These are phyloP conservation scores for Chiroxiphia lanceolata DNA, from an alignment of 2,797 vertebrate species.

Conservation along the genomic window DNA sequence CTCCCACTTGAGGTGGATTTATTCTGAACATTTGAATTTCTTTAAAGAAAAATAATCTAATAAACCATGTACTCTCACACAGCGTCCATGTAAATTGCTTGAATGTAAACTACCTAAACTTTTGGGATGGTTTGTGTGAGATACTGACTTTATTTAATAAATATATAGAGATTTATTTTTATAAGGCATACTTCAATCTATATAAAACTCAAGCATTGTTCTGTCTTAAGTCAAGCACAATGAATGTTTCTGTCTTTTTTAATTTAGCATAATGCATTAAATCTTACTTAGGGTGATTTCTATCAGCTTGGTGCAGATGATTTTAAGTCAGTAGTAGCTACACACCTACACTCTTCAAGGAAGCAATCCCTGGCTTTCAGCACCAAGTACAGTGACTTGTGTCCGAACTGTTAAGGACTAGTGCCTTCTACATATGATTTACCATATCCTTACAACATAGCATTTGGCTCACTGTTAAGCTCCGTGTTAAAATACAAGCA, in stretches of 20 bases:
- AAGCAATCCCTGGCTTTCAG: background rate
- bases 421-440: background rate
- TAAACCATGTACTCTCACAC: background rate
- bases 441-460: background rate
- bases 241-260: background rate
- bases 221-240: background rate
- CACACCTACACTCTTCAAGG: background rate
- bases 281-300: background rate
- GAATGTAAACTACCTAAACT: background rate
- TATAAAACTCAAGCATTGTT: background rate
- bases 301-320: background rate
- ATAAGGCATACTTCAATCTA: background rate
- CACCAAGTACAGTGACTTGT: background rate
- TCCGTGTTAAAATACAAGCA: background rate
- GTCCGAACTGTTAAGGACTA: background rate
- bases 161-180: background rate
- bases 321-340: background rate
- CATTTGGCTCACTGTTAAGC: background rate
- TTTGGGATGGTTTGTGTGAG: background rate
- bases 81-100: background rate
- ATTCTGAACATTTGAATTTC: background rate
- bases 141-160: background rate
- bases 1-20: background rate
- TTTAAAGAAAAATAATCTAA: background rate
- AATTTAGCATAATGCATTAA: background rate